A percentile compares a stretch with the other conserved stretches of the same genome.
Evolutionary conservation across 2,888 invertebrate species (phyloP).

Genomic region (Drosophila eohydei): DNA sequence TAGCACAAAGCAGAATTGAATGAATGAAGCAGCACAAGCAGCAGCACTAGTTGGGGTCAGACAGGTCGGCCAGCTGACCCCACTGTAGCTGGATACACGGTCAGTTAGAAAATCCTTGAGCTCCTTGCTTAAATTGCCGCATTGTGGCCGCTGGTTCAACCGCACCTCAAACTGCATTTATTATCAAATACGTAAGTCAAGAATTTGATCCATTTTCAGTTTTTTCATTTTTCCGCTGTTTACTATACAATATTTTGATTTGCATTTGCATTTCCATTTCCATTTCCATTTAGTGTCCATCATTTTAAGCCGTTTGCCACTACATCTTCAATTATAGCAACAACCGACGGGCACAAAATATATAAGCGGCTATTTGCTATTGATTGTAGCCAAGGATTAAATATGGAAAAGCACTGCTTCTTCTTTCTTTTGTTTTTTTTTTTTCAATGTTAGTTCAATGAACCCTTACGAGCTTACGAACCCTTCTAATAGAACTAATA

Average conservation of each 20-base stretch:
- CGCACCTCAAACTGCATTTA: conserved; percentile 59
- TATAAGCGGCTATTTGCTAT: conserved; percentile 11
- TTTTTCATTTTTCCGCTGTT: conserved; percentile 33
- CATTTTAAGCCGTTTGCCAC: conserved; percentile 32
- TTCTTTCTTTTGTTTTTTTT: not conserved
- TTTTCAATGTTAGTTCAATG: not conserved
- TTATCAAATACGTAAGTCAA: conserved; percentile 61
- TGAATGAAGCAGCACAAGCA: not conserved
- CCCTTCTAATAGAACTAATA: not conserved
- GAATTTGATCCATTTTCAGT: conserved; percentile 47
- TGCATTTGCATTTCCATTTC: conserved; percentile 6
- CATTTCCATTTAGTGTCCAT: conserved; percentile 35
- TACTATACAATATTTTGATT: conserved; percentile 45
- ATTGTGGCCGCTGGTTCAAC: conserved; percentile 25
- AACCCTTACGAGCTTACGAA: not conserved
- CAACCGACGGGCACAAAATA: not conserved
- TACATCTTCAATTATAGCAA: conserved; percentile 25
- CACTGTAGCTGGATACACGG: not conserved
- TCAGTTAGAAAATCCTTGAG: conserved; percentile 9
- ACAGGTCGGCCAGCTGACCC: not conserved
- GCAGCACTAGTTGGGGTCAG: not conserved
- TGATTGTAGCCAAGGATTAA: conserved; percentile 18
- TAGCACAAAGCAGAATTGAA: not conserved
- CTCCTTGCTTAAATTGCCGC: conserved; percentile 36
- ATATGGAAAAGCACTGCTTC: conserved; percentile 10